Percentiles rank a stretch among this genome's conserved stretches.
Conservation (phyloP, 2,797 vertebrate genomes). For the Diplodus sargus region DNA sequence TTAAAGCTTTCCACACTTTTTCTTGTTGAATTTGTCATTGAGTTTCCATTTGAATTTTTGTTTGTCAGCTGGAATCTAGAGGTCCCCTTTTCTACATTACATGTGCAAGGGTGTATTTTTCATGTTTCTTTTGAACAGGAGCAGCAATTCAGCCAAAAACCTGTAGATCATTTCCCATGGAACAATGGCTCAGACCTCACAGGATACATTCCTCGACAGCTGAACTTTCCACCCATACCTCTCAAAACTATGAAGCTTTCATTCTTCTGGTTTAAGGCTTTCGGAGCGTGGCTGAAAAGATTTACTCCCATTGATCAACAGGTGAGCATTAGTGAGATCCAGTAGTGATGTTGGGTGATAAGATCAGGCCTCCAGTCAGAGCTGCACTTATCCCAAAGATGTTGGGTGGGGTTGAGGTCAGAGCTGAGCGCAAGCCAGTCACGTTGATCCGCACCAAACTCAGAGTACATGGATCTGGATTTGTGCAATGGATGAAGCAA, state of each 20-base stretch:
- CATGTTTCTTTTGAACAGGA: neutral
- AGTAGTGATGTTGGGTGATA: neutral
- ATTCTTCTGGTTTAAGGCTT: neutral
- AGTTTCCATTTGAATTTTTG: neutral
- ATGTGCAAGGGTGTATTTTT: neutral
- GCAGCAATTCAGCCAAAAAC: neutral
- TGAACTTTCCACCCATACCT: too few relatives aligned
- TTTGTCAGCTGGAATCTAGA: conserved; percentile 4
- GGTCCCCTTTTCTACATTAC: neutral
- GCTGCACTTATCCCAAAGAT: neutral
- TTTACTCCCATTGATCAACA: neutral
- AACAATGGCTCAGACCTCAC: too few relatives aligned
- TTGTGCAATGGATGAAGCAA: neutral
- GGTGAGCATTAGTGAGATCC: neutral
- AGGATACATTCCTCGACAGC: neutral
- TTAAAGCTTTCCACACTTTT: neutral
- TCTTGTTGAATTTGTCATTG: neutral
- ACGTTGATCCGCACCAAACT: neutral
- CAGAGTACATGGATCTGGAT: neutral
- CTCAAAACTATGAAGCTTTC: neutral
- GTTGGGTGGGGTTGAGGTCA: neutral
- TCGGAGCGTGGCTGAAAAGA: neutral
- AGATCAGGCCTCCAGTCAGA: neutral
- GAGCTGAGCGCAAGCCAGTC: neutral
- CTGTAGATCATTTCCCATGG: too few relatives aligned